These are phyloP conservation scores for Zosterops japonicus DNA, from an alignment of 2,113 vertebrate species.

Conservation along the genomic window DNA sequence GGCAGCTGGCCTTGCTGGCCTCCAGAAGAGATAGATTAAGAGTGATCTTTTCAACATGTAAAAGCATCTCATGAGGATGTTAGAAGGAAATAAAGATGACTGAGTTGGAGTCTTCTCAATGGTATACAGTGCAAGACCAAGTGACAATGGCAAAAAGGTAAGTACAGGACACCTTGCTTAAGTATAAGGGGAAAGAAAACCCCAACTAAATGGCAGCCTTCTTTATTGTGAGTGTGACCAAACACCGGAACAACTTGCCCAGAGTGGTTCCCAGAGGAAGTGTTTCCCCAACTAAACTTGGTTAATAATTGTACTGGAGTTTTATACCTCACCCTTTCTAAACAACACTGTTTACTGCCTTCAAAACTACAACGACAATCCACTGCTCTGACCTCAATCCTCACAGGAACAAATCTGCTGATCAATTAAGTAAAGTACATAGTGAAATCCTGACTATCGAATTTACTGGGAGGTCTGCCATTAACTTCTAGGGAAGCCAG, in stretches of 20 bases:
- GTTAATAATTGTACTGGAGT: conserved; percentile 44
- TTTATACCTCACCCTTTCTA: neutral
- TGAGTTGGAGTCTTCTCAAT: neutral
- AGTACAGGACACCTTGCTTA: neutral
- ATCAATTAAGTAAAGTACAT: conserved; percentile 24
- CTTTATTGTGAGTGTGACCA: neutral
- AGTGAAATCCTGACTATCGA: neutral
- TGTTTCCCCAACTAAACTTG: neutral
- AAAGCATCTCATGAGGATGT: neutral
- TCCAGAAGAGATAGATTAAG: neutral
- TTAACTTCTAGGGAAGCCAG: neutral
- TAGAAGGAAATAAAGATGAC: neutral
- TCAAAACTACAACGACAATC: neutral
- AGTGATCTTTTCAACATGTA: neutral
- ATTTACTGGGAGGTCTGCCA: conserved; percentile 7
- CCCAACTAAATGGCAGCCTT: neutral
- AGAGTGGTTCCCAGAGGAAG: neutral
- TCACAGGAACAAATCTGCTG: neutral
- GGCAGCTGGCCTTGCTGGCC: neutral
- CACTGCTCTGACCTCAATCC: conserved; percentile 30
- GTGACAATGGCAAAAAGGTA: neutral
- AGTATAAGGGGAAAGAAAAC: neutral
- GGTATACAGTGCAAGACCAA: neutral
- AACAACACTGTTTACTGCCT: conserved; percentile 1
- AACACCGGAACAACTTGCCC: neutral